These are phyloP conservation scores for Columbina picui DNA, from an alignment of 2,113 vertebrate species.

Conservation along the genomic window DNA sequence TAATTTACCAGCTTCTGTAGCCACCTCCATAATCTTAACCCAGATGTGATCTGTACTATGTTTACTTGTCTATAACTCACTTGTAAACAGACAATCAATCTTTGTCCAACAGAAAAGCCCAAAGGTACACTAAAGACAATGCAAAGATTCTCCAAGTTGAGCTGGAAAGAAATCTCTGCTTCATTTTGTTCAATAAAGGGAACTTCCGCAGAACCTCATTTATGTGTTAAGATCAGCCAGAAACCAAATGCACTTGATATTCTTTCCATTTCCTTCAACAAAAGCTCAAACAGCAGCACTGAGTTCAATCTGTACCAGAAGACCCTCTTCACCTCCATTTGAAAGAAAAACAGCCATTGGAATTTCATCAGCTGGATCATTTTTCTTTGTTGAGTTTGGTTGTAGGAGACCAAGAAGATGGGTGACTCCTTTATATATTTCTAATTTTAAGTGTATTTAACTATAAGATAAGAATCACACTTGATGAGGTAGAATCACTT, in stretches of 20 bases:
- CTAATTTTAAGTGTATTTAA: background rate
- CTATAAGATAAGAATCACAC: background rate
- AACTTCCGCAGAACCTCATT: background rate
- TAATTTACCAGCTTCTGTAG: background rate
- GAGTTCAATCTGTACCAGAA: background rate
- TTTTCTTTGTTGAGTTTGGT: background rate
- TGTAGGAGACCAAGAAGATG: background rate
- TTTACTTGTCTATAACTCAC: constrained; percentile 24
- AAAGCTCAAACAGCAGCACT: background rate
- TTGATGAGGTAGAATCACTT: background rate
- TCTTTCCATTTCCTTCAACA: background rate
- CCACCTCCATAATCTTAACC: background rate
- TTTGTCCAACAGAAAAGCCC: background rate
- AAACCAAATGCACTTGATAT: background rate
- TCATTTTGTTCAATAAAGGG: background rate
- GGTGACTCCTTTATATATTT: background rate
- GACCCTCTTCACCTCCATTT: background rate
- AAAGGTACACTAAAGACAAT: background rate
- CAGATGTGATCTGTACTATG: background rate
- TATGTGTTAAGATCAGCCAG: background rate
- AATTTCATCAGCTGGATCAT: constrained; percentile 2
- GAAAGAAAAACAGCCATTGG: background rate
- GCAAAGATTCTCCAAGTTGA: background rate
- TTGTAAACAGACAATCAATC: background rate
- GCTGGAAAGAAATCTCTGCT: background rate